These are phyloP conservation scores for Saccopteryx leptura DNA, from an alignment of 2,113 vertebrate genomes.

Conservation along the genomic window DNA sequence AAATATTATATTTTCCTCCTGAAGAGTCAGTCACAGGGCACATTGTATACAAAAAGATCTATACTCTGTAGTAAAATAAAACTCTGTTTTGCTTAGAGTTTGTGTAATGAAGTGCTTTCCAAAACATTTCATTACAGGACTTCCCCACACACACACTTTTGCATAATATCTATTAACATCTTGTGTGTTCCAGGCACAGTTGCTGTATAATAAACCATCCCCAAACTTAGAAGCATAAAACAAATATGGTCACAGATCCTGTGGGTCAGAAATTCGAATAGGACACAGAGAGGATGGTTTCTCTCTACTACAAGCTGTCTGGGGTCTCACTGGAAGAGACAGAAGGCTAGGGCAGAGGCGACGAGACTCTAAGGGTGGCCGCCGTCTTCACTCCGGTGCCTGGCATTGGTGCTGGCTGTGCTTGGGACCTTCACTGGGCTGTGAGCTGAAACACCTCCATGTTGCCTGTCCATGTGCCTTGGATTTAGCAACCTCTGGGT, in stretches of 20 bases:
- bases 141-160: not conserved
- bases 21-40: not conserved
- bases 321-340: not conserved
- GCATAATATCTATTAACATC: not conserved
- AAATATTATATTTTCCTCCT: not conserved
- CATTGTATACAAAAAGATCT: not conserved
- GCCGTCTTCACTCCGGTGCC: fast-evolving
- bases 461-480: not conserved
- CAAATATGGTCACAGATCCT: not conserved
- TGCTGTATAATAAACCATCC: not conserved
- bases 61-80: not conserved
- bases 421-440: not conserved
- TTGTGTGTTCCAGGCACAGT: not conserved
- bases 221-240: not conserved
- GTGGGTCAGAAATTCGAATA: not conserved
- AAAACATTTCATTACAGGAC: constrained; percentile 1
- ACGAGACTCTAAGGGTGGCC: not conserved
- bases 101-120: not conserved
- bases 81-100: not conserved
- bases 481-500: not conserved
- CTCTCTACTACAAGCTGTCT: not conserved
- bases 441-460: not conserved
- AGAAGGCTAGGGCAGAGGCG: not conserved
- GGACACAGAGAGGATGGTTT: not conserved
- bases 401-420: not conserved